Conservation (phyloP, 2,113 vertebrate genomes). For the mouse (Mus musculus) region DNA sequence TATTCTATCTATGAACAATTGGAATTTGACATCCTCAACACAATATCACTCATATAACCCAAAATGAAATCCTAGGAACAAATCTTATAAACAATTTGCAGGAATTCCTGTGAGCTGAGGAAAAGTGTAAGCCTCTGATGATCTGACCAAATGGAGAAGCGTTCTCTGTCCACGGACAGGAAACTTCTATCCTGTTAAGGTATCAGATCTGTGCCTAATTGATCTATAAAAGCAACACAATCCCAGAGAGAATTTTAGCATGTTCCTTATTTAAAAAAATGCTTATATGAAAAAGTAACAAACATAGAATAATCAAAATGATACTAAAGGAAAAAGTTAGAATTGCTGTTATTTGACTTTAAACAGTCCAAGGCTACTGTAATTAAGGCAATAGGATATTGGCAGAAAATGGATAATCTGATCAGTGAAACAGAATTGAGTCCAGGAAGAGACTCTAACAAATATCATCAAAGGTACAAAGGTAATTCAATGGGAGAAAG, state of each 20-base stretch:
- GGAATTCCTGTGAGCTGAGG: neutral
- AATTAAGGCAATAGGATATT: neutral
- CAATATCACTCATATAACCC: neutral
- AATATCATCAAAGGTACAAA: neutral
- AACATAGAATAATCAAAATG: neutral
- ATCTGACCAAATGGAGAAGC: conserved; percentile 5
- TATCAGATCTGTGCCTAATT: neutral
- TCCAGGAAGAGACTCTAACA: neutral
- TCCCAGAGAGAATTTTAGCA: neutral
- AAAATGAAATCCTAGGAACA: neutral
- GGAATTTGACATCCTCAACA: neutral
- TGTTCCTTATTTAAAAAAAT: neutral
- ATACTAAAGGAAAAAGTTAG: neutral
- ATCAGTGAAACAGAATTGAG: neutral
- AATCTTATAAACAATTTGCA: neutral
- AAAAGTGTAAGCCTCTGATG: neutral
- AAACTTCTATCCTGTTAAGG: neutral
- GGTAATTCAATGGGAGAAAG: neutral
- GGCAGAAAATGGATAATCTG: neutral
- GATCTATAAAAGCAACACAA: neutral
- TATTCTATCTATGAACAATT: neutral
- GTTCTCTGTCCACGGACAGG: neutral
- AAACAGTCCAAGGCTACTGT: neutral
- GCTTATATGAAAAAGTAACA: conserved; percentile 7
- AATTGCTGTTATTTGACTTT: neutral